These are phyloP conservation scores for Achlya flavicornis DNA, from an alignment of 2,888 invertebrate genomes.

Conservation along the genomic window DNA sequence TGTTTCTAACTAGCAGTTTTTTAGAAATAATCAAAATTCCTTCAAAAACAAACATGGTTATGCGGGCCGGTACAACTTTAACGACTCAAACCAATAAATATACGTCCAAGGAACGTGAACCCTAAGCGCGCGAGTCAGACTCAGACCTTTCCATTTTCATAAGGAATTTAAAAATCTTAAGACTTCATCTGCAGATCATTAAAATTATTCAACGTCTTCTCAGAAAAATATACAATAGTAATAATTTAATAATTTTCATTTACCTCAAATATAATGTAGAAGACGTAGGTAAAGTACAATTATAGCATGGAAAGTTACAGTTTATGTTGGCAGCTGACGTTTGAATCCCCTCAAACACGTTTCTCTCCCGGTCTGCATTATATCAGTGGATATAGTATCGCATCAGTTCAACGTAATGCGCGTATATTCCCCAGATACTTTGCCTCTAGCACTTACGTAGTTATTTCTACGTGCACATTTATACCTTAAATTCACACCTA, in stretches of 20 bases:
- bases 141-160: too few relatives aligned
- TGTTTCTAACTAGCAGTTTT: too few relatives aligned
- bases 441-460: neutral
- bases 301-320: neutral
- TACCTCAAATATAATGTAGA: neutral
- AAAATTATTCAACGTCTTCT: neutral
- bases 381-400: constrained; percentile 5
- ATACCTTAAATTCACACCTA: constrained; percentile 1
- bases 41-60: too few relatives aligned
- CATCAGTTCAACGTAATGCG: neutral
- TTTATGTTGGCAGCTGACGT: neutral
- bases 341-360: constrained; percentile 3
- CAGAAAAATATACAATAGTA: neutral
- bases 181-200: neutral
- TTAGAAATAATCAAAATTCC: too few relatives aligned
- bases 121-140: too few relatives aligned
- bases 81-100: too few relatives aligned
- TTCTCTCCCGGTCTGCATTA: constrained; percentile 5
- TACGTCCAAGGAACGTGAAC: too few relatives aligned
- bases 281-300: neutral
- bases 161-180: too few relatives aligned
- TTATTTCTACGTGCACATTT: constrained; percentile 4
- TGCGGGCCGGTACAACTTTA: too few relatives aligned
- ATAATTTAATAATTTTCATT: too few relatives aligned
- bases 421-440: constrained; percentile 1